Base-by-base conservation (phyloP, 2,113 vertebrate species). In the Mormoops blainvillei region DNA sequence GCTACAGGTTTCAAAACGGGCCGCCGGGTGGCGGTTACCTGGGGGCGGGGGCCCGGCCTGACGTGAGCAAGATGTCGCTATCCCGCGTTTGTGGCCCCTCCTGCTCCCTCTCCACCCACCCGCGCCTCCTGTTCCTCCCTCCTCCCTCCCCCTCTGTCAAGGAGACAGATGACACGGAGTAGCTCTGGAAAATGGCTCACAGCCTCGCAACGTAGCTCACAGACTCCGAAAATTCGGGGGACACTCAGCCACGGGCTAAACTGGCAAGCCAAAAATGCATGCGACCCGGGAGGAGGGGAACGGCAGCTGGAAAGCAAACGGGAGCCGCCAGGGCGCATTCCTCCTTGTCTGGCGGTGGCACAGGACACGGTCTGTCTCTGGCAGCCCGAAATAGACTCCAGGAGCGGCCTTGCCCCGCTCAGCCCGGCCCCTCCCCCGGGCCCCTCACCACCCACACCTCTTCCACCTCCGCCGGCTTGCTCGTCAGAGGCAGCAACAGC, bases 21-120 rank as follows among this genome's bases (percentile, higher is more conserved):
- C 97, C 31, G 61, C 28, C 5, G 61, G 61, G 12, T 14, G 61
- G 9, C 20, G 10, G 36, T 38, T 97, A 98, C 94, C 96, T 98
- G 96, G 93, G 11, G 31, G 86, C 95, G 73, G 97, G 97, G 98
- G 98, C 96, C 97, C 94, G 96, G 97, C 97, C 92, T 98, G 98
- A 98, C 98, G 97, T 98, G 98, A 98, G 96, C 92, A 83, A 96
- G 71, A 85, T 89, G 68, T 78, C 94, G 91, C 84, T 95, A 80
- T 95, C 77, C 71, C 45, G n/a, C 13, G n/a, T 52, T 76, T 26
- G 24, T 6, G 3, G 19, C 56, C 68, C 58, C 41, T 13, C 73
- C 65, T 31, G 7, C 28, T 54, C 7, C 41, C n/a, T 33, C 45
- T 14, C 48, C 6, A 8, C 26, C 45, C 45, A 2, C 63, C 6